Evolutionary conservation across 1,140 invertebrate species (phyloP), one percentile per base, ranked within the genome.

Genomic region (Philaenus spumarius): DNA sequence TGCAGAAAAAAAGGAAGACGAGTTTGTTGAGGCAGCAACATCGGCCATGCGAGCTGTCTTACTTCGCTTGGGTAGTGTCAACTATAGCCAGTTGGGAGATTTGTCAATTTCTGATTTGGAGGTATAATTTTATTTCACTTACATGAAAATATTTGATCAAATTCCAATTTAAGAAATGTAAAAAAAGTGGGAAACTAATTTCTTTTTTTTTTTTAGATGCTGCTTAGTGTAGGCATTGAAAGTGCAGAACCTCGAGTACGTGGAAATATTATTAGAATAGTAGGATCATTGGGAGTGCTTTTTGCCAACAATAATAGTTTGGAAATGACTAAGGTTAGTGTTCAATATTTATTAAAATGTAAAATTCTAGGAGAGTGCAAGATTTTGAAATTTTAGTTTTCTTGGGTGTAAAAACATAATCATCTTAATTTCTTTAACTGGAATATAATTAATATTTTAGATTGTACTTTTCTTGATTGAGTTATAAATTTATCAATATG

Each of bases 21-120:
- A 78, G 30, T 66, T 85, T 23, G 61, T 85, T 39, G 85, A 86
- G 68, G 80, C 84, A 14, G 77, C 78, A 12, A 84, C 82, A 14
- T 78, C 82, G 23, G 80, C 80, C 2, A 80, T 87, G 79, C 73
- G 84, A 66, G 80, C 83, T 39, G 75, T 81, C 15, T 68, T 85
- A 26, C 70, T 75, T 54, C 72, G 71, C 64, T 54, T 77, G 20
- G 67, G 68, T 20, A 62, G 61, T n/a, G 24, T 64, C 3, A 53
- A 64, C 20, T 54, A 51, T 43, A 30, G 55, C 22, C 17, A 23
- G 7, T 5, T 47, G n/a, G 45, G 45, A 23, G 45, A 47, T 2
- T 9, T 47, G 4, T 14, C 17, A 3, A 7, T 23, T 20, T 4
- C 12, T 14, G 50, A 39, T 39, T 35, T 53, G 2, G 50, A 39